Percentiles rank a stretch among this genome's conserved stretches.
Conservation (phyloP, 1,140 invertebrate genomes). For the Scaptomyza hsui region DNA sequence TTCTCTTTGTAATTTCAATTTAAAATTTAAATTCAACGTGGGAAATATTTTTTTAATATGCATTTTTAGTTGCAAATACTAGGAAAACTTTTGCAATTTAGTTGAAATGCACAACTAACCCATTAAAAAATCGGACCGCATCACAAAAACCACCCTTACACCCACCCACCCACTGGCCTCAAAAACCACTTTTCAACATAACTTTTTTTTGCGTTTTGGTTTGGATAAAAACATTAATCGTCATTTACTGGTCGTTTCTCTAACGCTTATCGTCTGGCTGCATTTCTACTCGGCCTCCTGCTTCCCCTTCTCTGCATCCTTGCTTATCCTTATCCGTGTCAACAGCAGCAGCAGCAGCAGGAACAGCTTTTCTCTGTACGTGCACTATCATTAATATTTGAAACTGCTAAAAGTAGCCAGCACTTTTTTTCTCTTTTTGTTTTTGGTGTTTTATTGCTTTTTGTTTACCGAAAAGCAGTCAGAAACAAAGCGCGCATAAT, state of each 20-base stretch:
- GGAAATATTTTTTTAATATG: neutral
- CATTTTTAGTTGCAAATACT: neutral
- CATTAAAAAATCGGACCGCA: conserved; percentile 10
- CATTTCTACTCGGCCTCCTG: neutral
- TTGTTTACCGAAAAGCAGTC: conserved; percentile 47
- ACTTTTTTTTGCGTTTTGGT: neutral
- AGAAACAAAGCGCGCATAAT: conserved; percentile 71
- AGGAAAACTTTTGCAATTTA: conserved; percentile 25
- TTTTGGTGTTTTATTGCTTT: conserved; percentile 28
- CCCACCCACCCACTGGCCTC: too few species aligned
- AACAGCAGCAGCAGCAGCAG: conserved; percentile 5
- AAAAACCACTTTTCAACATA: conserved; percentile 18
- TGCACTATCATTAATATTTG: conserved; percentile 76
- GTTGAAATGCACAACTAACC: conserved; percentile 29
- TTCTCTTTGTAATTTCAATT: too few species aligned
- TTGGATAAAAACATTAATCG: conserved; percentile 52
- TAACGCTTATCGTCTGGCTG: conserved; percentile 42
- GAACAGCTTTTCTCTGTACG: conserved; percentile 26
- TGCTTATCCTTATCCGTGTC: conserved; percentile 28
- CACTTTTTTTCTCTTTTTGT: conserved; percentile 39
- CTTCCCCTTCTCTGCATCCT: neutral
- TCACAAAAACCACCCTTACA: neutral
- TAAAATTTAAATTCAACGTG: too few species aligned
- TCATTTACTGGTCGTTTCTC: conserved; percentile 53
- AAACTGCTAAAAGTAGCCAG: conserved; percentile 65